Evolutionary conservation across 2,113 vertebrate genomes (phyloP).

Genomic region (Sebastes fasciatus): DNA sequence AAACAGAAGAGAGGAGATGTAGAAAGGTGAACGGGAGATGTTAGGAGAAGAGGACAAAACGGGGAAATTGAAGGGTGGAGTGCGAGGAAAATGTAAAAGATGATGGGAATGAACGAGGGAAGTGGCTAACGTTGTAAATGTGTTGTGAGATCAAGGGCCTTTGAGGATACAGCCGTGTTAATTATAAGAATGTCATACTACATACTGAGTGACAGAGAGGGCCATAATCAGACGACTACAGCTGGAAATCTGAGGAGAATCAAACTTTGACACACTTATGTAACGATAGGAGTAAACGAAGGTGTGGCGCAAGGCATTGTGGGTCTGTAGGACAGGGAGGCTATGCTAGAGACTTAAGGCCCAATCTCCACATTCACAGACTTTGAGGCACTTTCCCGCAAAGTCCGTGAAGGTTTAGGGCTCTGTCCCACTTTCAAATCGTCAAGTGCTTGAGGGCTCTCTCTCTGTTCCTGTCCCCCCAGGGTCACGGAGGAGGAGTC

Average conservation of each 20-base stretch:
- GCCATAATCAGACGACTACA: not conserved
- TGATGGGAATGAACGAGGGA: not conserved
- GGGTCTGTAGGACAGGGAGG: too few relatives aligned
- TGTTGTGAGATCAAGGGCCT: not conserved
- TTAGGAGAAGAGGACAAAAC: not conserved
- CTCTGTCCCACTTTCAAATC: too few relatives aligned
- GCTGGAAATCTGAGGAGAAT: not conserved
- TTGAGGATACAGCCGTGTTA: conserved; percentile 17
- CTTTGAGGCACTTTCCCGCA: too few relatives aligned
- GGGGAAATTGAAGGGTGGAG: not conserved
- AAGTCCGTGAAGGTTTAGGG: too few relatives aligned
- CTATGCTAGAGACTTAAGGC: too few relatives aligned
- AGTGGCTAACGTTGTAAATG: conserved; percentile 20
- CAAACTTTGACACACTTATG: not conserved
- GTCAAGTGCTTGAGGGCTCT: too few relatives aligned
- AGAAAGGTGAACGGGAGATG: not conserved
- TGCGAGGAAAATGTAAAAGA: not conserved
- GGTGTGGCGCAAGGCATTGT: too few relatives aligned
- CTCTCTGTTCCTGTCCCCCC: conserved; percentile 9
- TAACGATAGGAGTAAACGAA: not conserved
- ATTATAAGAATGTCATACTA: conserved; percentile 25
- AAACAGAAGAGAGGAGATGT: conserved; percentile 1
- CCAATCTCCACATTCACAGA: too few relatives aligned
- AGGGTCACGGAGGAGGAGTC: conserved; percentile 99
- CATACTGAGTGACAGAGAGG: not conserved